Conservation (phyloP, 2,888 invertebrate genomes). For the Hirtodrosophila histrioides region DNA sequence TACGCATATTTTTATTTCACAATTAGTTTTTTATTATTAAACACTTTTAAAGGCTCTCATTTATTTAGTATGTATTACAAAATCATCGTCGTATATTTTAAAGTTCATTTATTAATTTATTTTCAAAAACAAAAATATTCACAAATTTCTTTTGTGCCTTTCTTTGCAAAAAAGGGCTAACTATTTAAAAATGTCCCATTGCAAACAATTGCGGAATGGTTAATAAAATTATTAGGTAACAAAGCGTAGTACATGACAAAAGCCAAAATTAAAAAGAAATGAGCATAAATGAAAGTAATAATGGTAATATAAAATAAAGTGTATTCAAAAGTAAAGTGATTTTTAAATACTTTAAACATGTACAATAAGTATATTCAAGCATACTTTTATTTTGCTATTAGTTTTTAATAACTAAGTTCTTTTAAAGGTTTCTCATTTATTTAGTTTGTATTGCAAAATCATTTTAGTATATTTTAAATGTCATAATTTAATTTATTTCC, state of each 20-base stretch:
- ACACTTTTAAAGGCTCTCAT: constrained; percentile 42
- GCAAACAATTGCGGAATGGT: too few species aligned
- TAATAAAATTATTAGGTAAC: too few species aligned
- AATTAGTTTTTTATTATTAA: constrained; percentile 17
- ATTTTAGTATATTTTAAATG: constrained; percentile 18
- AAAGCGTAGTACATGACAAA: too few species aligned
- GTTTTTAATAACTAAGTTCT: constrained; percentile 31
- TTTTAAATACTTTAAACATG: too few species aligned
- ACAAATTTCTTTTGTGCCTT: constrained; percentile 13
- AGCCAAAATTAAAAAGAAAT: too few species aligned
- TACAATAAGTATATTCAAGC: too few species aligned
- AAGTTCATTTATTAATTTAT: constrained; percentile 49
- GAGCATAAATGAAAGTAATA: too few species aligned
- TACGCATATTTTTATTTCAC: constrained; percentile 17
- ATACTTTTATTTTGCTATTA: constrained; percentile 26
- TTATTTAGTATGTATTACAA: constrained; percentile 63
- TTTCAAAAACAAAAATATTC: constrained; percentile 14
- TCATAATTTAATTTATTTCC: constrained; percentile 54
- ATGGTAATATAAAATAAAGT: too few species aligned
- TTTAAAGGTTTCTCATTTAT: constrained; percentile 58
- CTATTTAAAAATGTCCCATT: too few species aligned
- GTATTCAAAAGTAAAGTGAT: too few species aligned
- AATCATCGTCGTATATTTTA: constrained; percentile 15
- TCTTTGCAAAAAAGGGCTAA: too few species aligned
- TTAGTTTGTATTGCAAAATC: constrained; percentile 51